Evolutionary conservation across 2,113 vertebrate genomes (phyloP).

Genomic region (Erinaceus europaeus): DNA sequence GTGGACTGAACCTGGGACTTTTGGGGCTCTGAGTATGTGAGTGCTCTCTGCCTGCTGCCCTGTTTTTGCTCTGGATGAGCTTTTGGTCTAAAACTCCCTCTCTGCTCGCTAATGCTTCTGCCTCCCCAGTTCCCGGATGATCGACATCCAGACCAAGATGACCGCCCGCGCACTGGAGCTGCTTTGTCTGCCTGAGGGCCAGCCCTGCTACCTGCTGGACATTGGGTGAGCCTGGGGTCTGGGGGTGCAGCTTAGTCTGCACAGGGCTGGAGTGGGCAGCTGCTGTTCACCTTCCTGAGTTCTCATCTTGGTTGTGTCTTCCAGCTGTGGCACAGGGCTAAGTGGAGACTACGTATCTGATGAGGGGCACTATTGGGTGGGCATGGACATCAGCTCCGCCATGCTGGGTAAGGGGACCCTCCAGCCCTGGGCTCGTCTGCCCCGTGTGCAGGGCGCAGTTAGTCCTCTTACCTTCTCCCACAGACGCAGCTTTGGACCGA

Average conservation of each 20-base stretch:
- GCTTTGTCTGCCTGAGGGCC: conserved; percentile 87
- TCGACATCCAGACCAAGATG: conserved; percentile 95
- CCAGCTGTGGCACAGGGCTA: conserved; percentile 94
- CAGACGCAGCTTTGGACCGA: conserved; percentile 93
- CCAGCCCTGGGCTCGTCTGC: too few species aligned
- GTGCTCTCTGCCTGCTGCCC: too few species aligned
- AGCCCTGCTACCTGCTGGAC: conserved; percentile 90
- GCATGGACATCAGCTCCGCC: conserved; percentile 94
- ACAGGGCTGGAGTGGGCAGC: too few species aligned
- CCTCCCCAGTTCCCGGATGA: conserved; percentile 90
- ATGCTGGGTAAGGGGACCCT: conserved; percentile 90
- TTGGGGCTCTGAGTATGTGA: too few species aligned
- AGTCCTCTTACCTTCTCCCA: neutral
- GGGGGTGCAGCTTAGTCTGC: neutral
- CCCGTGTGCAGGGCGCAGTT: neutral
- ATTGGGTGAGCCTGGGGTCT: conserved; percentile 87
- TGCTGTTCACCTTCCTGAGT: neutral
- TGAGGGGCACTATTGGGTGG: conserved; percentile 94
- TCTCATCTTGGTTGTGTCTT: neutral
- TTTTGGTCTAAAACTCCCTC: neutral
- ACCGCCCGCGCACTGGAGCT: conserved; percentile 93
- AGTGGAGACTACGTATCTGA: conserved; percentile 93
- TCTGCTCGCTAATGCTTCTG: neutral
- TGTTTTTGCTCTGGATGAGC: neutral
- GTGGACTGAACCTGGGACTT: neutral